Conservation (phyloP, 2,113 vertebrate genomes). For the Bufo gargarizans region DNA sequence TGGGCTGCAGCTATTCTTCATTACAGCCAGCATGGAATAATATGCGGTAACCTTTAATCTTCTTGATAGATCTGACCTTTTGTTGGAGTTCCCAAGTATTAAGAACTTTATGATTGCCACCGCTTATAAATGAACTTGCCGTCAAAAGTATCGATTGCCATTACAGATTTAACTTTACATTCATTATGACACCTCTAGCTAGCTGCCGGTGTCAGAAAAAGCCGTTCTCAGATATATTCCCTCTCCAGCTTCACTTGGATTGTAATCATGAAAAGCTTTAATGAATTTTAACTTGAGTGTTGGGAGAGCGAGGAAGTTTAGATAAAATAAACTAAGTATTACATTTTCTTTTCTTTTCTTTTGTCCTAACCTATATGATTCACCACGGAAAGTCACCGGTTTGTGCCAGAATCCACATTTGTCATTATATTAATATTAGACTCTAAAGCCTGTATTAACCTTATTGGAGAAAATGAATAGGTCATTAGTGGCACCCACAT, state of each 20-base stretch:
- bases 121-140: conserved; percentile 50
- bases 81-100: conserved; percentile 49
- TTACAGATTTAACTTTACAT: conserved; percentile 46
- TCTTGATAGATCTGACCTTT: conserved; percentile 56
- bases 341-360: too few species aligned
- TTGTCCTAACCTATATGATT: background rate
- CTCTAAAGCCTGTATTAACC: background rate
- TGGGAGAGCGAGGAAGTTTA: background rate
- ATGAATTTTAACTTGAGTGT: conserved; percentile 20
- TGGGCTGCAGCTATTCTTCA: conserved; percentile 28
- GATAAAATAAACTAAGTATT: background rate
- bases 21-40: conserved; percentile 28
- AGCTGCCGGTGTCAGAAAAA: conserved; percentile 10
- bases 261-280: background rate
- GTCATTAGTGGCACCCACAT: background rate
- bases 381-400: background rate
- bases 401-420: background rate
- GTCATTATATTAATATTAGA: conserved; percentile 3
- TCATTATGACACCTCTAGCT: conserved; percentile 31
- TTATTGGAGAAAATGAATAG: conserved; percentile 9
- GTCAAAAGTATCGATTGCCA: conserved; percentile 49
- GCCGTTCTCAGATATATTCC: conserved; percentile 1
- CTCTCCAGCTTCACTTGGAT: background rate
- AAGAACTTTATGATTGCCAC: conserved; percentile 54
- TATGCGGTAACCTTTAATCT: conserved; percentile 54